Evolutionary conservation across 2,113 vertebrate species (phyloP), one percentile per base, ranked within the genome.

Genomic region (Anser brachyrhynchus): DNA sequence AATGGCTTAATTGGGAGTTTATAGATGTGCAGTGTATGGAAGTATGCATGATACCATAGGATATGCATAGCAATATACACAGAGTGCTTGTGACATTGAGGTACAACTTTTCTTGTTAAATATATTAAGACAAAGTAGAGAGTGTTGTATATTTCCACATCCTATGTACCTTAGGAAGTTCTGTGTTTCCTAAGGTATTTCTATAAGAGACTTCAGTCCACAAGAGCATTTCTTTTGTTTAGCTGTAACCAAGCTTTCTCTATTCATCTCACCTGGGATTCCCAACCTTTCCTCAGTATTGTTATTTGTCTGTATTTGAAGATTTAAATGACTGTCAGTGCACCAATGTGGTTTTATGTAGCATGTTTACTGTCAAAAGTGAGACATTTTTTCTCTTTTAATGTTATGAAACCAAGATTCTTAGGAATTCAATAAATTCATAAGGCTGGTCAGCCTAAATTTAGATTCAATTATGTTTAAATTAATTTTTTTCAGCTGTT

Each of bases 241-340:
- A 70, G 58, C 54, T 94, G 39, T 84, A 93, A 84, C 90, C 73
- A 91, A 33, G 7, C 66, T 69, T 84, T 70, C 54, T 51, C 35
- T 90, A 7, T 94, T 94, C 31, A 62, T 89, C 52, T 84, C 89
- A 90, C 65, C 49, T 54, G 70, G 61, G 57, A 87, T 92, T 86
- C 73, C 52, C 66, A 84, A 3, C 61, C 21, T 75, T 64, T 54
- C 31, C 55, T 92, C n/a, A 89, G 18, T 89, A 49, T 43, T 84
- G 31, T 77, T 95, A 51, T 65, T 92, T 84, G 35, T 61, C 84
- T 79, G 15, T 49, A 12, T 88, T 49, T 72, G 57, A 93, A 84
- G 73, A 84, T 72, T 87, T 28, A 84, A 46, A 65, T 62, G 49
- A 89, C 90, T 33, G 51, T 57, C 65, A 78, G 23, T 70, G 65